phyloP scores from a whole-genome alignment of 2,113 vertebrate genomes.

The Meriones unguiculatus region DNA sequence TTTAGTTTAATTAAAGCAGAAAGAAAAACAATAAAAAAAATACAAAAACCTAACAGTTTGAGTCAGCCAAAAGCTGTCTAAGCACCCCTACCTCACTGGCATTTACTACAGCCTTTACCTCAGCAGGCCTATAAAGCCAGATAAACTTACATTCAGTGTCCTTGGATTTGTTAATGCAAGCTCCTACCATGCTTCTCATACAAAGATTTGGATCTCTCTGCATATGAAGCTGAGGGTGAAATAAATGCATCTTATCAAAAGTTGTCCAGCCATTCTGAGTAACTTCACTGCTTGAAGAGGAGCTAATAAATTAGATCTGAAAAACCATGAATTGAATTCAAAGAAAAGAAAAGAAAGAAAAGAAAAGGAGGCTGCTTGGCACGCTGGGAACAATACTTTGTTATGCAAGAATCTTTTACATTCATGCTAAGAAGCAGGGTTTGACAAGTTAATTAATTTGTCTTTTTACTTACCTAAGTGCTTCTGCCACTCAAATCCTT shows the following conservation, averaged over 20 bases:
- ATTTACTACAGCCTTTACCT: not conserved
- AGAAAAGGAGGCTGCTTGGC: not conserved
- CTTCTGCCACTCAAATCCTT: conserved; percentile 71
- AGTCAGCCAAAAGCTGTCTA: not conserved
- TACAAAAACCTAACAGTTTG: not conserved
- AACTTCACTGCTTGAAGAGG: not conserved
- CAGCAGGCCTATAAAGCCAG: not conserved
- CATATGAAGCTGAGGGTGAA: not conserved
- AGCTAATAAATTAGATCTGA: conserved; percentile 34
- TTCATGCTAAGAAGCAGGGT: conserved; percentile 61
- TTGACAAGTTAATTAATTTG: conserved; percentile 80
- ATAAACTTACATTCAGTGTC: too few species aligned
- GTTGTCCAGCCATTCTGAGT: not conserved
- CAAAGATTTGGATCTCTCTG: not conserved
- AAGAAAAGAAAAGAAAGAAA: conserved; percentile 25
- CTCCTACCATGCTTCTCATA: not conserved
- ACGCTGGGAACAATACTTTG: conserved; percentile 56
- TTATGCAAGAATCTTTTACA: conserved; percentile 69
- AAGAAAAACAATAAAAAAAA: not conserved
- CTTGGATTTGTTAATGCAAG: not conserved
- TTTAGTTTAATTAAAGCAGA: not conserved
- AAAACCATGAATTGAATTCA: conserved; percentile 54
- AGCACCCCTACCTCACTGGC: not conserved
- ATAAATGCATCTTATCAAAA: not conserved
- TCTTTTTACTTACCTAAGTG: conserved; percentile 77